These are phyloP conservation scores for Nycticorax nycticorax DNA, from an alignment of 2,113 vertebrate species.

Conservation along the genomic window DNA sequence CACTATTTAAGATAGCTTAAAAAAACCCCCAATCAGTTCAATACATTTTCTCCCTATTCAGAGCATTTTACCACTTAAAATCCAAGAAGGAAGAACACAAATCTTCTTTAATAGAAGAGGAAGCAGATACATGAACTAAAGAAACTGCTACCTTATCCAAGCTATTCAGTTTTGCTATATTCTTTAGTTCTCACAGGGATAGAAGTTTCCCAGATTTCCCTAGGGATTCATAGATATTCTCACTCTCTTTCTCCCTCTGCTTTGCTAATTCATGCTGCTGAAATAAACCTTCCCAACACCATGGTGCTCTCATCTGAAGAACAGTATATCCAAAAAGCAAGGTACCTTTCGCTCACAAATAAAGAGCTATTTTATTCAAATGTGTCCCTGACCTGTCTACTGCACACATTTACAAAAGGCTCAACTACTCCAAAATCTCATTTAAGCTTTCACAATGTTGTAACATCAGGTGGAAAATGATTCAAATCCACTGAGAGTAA, in stretches of 20 bases:
- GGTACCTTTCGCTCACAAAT: background rate
- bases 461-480: background rate
- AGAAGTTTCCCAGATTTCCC: background rate
- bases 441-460: background rate
- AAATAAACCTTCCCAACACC: background rate
- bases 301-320: background rate
- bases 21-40: background rate
- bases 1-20: slow-evolving; percentile 9
- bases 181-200: background rate
- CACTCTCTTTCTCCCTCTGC: background rate
- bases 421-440: background rate
- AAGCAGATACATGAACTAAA: background rate
- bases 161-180: background rate
- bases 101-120: background rate
- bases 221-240: background rate
- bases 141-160: background rate
- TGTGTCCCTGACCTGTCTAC: background rate
- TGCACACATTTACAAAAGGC: background rate
- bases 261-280: background rate
- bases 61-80: slow-evolving; percentile 13
- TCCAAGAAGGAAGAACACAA: background rate
- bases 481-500: background rate
- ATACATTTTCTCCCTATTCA: background rate
- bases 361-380: background rate
- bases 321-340: background rate